Evolutionary conservation across 2,888 invertebrate genomes (phyloP).

Genomic region (Drosophila prolongata): DNA sequence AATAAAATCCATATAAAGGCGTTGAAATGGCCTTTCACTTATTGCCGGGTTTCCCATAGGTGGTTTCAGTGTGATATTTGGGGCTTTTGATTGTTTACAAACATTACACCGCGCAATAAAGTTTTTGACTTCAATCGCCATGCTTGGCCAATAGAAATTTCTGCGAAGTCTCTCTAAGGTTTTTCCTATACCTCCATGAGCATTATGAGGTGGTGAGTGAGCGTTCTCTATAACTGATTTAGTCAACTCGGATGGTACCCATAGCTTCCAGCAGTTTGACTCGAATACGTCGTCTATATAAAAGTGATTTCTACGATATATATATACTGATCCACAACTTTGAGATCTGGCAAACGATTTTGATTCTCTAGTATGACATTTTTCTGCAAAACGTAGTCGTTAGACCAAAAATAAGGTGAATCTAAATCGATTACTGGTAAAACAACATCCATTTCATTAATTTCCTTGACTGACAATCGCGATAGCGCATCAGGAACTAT

Average conservation of each 20-base stretch:
- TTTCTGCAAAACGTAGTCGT: neutral
- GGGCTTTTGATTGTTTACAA: too few species aligned
- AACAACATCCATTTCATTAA: neutral
- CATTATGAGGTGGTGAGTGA: too few species aligned
- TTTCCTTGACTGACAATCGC: neutral
- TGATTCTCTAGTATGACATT: neutral
- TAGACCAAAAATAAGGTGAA: neutral
- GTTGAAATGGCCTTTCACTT: neutral
- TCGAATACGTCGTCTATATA: neutral
- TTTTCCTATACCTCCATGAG: too few species aligned
- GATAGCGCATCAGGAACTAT: neutral
- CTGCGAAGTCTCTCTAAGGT: too few species aligned
- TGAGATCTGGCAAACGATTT: neutral
- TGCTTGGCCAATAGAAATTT: too few species aligned
- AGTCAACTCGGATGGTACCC: too few species aligned
- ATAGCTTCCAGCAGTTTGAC: neutral
- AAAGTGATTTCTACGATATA: slow-evolving; percentile 2
- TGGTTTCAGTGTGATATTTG: neutral
- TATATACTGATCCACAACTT: neutral
- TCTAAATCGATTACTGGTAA: neutral
- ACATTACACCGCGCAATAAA: too few species aligned
- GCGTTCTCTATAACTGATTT: too few species aligned
- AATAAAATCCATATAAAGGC: neutral
- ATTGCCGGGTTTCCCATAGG: neutral
- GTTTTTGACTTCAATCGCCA: too few species aligned